A percentile compares a stretch with the other conserved stretches of the same genome.
phyloP scores from a whole-genome alignment of 2,797 vertebrate species.

The Pangasius krempfi region DNA sequence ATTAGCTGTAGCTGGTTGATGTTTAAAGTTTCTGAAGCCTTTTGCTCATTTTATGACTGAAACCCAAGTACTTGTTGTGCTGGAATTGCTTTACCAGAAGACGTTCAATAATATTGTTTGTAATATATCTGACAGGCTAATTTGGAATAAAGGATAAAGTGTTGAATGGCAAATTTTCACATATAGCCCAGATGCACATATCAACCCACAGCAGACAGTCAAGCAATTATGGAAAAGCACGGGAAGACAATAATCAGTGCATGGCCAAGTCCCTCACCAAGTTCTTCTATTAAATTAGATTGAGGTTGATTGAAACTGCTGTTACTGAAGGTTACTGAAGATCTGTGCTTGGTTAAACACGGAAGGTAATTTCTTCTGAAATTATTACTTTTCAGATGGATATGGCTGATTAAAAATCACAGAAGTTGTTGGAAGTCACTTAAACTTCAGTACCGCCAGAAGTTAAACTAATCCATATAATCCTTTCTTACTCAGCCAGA shows the following conservation, averaged over 20 bases:
- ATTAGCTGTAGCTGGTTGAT: neutral
- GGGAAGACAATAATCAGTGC: neutral
- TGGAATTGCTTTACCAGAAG: neutral
- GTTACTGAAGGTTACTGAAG: neutral
- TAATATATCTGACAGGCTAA: neutral
- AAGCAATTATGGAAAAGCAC: neutral
- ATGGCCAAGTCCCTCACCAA: neutral
- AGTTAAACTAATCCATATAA: slow-evolving; percentile 3
- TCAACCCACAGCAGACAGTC: neutral
- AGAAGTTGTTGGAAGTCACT: neutral
- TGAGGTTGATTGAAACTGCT: neutral
- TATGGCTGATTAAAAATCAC: slow-evolving; percentile 13
- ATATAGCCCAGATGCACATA: neutral
- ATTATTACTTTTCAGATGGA: neutral
- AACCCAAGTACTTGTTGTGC: neutral
- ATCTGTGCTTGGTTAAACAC: neutral
- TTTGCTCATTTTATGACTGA: neutral
- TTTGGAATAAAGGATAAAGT: neutral
- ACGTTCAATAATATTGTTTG: neutral
- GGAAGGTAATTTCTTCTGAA: neutral
- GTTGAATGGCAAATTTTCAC: neutral
- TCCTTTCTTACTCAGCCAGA: neutral
- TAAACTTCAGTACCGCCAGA: neutral
- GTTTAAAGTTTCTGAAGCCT: neutral
- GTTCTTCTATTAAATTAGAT: neutral